Percentiles rank a stretch among this genome's conserved stretches.
Conservation (phyloP, 2,888 invertebrate genomes). For the Xestia xanthographa region DNA sequence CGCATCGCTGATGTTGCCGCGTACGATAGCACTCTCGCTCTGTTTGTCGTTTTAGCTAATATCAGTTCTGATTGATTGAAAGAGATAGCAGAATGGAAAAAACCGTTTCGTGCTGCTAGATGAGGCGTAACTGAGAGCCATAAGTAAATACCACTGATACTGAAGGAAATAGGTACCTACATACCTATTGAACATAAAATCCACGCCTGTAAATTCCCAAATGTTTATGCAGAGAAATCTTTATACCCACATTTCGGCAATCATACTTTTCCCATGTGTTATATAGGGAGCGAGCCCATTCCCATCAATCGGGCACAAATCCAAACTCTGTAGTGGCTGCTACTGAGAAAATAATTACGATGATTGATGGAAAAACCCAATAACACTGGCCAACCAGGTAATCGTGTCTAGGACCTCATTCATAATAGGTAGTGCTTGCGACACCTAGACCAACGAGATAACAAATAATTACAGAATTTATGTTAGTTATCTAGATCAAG, state of each 20-base stretch:
- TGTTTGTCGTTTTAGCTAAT: background rate
- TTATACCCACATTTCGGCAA: background rate
- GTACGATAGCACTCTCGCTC: no score
- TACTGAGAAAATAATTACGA: background rate
- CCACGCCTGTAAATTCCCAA: background rate
- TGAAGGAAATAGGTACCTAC: background rate
- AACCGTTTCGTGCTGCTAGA: background rate
- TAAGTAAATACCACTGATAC: background rate
- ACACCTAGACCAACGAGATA: no score
- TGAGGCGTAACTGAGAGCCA: background rate
- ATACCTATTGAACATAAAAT: background rate
- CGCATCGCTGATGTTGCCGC: no score
- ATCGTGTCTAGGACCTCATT: background rate
- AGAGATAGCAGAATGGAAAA: background rate
- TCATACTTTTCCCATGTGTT: background rate
- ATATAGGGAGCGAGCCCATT: background rate
- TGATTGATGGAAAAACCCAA: background rate
- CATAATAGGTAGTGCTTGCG: background rate
- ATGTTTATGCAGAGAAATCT: background rate
- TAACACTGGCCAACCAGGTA: background rate
- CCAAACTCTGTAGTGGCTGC: background rate
- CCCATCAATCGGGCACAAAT: background rate
- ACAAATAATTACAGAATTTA: no score
- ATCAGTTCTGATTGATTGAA: background rate
- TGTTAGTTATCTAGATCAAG: no score